Evolutionary conservation across 2,113 vertebrate species (phyloP).

Genomic region (Mesocricetus auratus): DNA sequence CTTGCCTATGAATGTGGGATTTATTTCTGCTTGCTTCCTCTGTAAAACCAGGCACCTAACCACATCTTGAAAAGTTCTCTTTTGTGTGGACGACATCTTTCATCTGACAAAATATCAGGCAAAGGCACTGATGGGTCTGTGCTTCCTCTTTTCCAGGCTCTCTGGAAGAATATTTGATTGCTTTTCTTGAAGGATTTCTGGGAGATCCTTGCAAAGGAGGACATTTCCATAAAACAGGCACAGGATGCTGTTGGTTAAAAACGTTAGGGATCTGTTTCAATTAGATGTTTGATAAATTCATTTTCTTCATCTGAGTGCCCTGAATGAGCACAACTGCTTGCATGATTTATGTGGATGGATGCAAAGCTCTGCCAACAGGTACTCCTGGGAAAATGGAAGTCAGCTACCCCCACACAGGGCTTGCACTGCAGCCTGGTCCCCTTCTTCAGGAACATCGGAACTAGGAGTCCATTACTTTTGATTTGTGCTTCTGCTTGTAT

Average conservation of each 20-base stretch:
- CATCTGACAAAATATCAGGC: background rate
- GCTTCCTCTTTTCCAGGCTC: background rate
- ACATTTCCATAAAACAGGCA: background rate
- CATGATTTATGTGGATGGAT: conserved; percentile 62
- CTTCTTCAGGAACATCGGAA: background rate
- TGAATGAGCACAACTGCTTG: conserved; percentile 11
- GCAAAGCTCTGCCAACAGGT: conserved; percentile 55
- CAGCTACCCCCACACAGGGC: background rate
- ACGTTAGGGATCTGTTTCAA: background rate
- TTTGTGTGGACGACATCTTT: background rate
- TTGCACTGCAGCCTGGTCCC: background rate
- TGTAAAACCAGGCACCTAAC: conserved; percentile 19
- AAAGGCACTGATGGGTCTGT: background rate
- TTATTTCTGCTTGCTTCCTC: conserved; percentile 47
- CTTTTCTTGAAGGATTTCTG: background rate
- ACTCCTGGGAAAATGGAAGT: conserved; percentile 33
- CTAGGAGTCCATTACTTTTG: background rate
- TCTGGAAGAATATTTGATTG: background rate
- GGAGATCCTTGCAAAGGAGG: background rate
- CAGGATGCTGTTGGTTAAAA: background rate
- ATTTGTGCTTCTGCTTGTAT: background rate
- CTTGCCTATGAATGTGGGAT: conserved; percentile 50
- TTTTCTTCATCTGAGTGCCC: conserved; percentile 26
- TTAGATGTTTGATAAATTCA: background rate
- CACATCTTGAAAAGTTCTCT: conserved; percentile 27